Percentiles rank a stretch among this genome's conserved stretches.
Conservation (phyloP, 2,113 vertebrate species). For the Copsychus sechellarum region DNA sequence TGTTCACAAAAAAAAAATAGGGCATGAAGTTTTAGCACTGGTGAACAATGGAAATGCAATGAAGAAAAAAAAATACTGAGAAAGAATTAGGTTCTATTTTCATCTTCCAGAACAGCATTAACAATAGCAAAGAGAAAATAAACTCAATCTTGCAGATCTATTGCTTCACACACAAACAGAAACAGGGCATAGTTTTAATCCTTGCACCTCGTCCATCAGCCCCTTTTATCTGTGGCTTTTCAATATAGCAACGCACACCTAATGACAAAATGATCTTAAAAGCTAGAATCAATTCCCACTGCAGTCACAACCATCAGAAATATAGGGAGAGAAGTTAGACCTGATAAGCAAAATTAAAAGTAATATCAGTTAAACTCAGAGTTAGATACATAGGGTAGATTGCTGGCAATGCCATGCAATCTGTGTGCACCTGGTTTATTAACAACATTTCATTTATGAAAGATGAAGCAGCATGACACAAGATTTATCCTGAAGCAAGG, state of each 20-base stretch:
- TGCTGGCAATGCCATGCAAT: not conserved
- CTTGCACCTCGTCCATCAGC: not conserved
- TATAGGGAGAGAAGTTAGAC: not conserved
- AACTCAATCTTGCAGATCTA: constrained; percentile 7
- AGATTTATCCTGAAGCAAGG: constrained; percentile 16
- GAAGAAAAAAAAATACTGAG: not conserved
- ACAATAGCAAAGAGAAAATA: not conserved
- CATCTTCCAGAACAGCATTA: not conserved
- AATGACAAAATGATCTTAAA: constrained; percentile 22
- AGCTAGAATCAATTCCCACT: constrained; percentile 17
- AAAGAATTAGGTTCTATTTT: not conserved
- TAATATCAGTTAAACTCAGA: not conserved
- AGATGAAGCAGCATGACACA: not conserved
- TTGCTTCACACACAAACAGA: not conserved
- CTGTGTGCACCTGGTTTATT: constrained; percentile 12
- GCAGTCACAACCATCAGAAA: not conserved
- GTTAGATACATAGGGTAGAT: not conserved
- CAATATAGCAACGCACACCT: not conserved
- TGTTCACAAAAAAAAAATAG: not conserved
- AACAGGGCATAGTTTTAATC: not conserved
- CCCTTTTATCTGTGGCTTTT: constrained; percentile 9
- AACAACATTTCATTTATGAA: constrained; percentile 13
- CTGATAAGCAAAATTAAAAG: constrained; percentile 51
- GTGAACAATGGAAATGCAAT: not conserved
- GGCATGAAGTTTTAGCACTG: not conserved